phyloP scores from a whole-genome alignment of 2,113 vertebrate genomes.

The Melozone crissalis region DNA sequence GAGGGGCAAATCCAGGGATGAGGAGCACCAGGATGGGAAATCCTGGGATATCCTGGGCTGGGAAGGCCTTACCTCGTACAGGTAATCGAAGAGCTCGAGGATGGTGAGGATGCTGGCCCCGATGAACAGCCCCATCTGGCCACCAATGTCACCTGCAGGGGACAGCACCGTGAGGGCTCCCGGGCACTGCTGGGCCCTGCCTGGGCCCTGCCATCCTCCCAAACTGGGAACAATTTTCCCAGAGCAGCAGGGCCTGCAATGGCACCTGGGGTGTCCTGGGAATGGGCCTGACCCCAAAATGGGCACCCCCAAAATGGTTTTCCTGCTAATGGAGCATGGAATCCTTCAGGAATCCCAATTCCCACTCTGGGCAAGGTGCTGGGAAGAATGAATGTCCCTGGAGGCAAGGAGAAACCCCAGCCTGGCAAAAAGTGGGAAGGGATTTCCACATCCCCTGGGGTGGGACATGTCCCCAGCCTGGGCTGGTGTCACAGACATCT shows the following conservation, averaged over 20 bases:
- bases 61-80: conserved; percentile 88
- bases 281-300: too few relatives aligned
- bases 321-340: neutral
- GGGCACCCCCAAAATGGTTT: too few relatives aligned
- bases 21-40: too few relatives aligned
- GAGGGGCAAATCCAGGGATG: too few relatives aligned
- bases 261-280: rapidly evolving
- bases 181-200: neutral
- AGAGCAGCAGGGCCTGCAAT: rapidly evolving
- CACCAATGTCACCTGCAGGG: conserved; percentile 89
- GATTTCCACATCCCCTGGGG: neutral
- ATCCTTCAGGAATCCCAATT: neutral
- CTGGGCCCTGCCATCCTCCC: neutral
- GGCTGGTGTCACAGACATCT: neutral
- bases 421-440: neutral
- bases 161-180: neutral
- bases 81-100: conserved; percentile 97
- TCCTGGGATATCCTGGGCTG: neutral
- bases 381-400: neutral
- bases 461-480: neutral
- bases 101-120: conserved; percentile 98
- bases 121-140: conserved; percentile 98
- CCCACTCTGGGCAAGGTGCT: neutral
- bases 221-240: neutral
- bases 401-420: neutral